phyloP scores from a whole-genome alignment of 1,140 invertebrate genomes.

The Cylas formicarius region DNA sequence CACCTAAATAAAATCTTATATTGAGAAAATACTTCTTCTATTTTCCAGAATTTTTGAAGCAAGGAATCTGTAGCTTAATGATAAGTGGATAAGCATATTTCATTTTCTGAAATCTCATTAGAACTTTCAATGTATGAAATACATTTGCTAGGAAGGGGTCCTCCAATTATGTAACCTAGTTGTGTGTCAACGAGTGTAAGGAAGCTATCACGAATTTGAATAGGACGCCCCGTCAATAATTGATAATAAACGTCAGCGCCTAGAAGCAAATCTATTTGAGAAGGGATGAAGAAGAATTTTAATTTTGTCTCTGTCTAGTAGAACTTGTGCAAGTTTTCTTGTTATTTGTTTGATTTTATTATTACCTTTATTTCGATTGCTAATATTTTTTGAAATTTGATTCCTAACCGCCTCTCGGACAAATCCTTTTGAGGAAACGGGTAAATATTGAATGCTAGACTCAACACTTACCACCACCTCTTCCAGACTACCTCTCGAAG shows the following conservation, averaged over 20 bases:
- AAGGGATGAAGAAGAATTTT: constrained; percentile 1
- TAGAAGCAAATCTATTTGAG: neutral
- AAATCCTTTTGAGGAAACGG: too few species aligned
- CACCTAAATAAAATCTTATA: neutral
- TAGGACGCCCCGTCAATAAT: neutral
- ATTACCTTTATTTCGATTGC: too few species aligned
- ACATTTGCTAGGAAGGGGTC: neutral
- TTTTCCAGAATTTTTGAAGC: constrained; percentile 13
- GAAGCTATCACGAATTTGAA: neutral
- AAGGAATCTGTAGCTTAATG: neutral
- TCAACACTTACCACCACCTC: too few species aligned
- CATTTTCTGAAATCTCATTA: neutral
- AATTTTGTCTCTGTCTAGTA: neutral
- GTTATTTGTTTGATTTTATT: too few species aligned
- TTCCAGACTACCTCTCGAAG: too few species aligned
- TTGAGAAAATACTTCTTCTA: constrained; percentile 10
- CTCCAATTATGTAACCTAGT: constrained; percentile 2
- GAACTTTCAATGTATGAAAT: too few species aligned
- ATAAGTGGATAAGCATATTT: neutral
- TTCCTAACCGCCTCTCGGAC: too few species aligned
- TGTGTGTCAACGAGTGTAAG: neutral
- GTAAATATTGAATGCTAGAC: too few species aligned
- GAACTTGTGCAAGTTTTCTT: neutral
- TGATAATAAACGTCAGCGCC: too few species aligned
- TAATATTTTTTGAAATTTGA: too few species aligned